Evolutionary conservation across 2,888 invertebrate genomes (phyloP).

Genomic region (Pammene fasciana): DNA sequence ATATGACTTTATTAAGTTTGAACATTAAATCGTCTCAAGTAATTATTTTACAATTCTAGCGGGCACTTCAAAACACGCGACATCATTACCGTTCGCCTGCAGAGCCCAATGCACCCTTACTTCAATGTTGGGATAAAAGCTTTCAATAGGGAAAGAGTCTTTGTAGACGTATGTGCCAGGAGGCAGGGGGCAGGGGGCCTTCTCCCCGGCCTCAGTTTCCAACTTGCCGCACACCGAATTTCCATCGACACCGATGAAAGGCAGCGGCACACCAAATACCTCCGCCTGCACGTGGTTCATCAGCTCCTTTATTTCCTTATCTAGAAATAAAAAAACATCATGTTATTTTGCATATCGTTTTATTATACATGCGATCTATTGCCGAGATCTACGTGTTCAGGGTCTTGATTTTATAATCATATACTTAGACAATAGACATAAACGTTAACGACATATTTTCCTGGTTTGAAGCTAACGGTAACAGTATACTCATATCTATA

Average conservation of each 20-base stretch:
- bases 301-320: constrained; percentile 78
- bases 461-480: constrained; percentile 19
- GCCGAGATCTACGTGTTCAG: constrained; percentile 30
- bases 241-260: constrained; percentile 91
- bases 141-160: constrained; percentile 82
- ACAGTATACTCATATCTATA: background rate
- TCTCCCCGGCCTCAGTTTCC: constrained; percentile 80
- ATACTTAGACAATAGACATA: background rate
- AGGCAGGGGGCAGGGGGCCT: constrained; percentile 87
- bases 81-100: constrained; percentile 65
- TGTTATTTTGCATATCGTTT: constrained; percentile 32
- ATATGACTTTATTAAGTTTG: too few species aligned
- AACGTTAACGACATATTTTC: constrained; percentile 15
- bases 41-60: constrained; percentile 79
- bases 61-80: constrained; percentile 87
- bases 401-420: constrained; percentile 12
- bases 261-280: constrained; percentile 85
- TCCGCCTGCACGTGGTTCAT: constrained; percentile 85
- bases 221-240: constrained; percentile 86
- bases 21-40: too few species aligned
- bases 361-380: constrained; percentile 21
- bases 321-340: constrained; percentile 62
- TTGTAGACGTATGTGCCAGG: constrained; percentile 88
- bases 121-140: constrained; percentile 77
- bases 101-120: constrained; percentile 87